These are phyloP conservation scores for Malachius bipustulatus DNA, from an alignment of 2,888 invertebrate genomes.

Conservation along the genomic window DNA sequence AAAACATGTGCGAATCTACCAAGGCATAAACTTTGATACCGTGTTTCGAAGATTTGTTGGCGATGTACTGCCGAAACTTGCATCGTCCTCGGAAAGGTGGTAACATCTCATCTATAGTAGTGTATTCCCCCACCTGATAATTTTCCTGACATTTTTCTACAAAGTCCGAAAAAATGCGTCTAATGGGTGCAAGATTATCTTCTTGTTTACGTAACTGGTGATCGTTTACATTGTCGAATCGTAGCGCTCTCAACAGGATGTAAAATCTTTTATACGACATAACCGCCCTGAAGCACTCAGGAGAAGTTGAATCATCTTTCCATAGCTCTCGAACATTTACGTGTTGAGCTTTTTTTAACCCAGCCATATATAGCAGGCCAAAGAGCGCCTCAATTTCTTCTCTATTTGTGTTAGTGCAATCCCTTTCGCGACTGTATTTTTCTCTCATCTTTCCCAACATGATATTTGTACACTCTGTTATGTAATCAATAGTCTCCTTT, in stretches of 20 bases:
- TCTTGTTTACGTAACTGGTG: slow-evolving; percentile 14
- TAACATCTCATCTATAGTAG: slow-evolving; percentile 24
- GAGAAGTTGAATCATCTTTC: slow-evolving; percentile 20
- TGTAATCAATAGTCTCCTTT: too few species aligned
- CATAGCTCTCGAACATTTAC: slow-evolving; percentile 20
- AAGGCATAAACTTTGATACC: slow-evolving; percentile 20
- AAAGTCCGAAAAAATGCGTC: slow-evolving; percentile 23
- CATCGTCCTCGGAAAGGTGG: slow-evolving; percentile 23
- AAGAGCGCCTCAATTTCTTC: too few species aligned
- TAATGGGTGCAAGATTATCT: slow-evolving; percentile 22
- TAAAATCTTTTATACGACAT: slow-evolving; percentile 22
- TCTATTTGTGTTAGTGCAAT: too few species aligned
- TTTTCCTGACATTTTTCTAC: slow-evolving; percentile 21
- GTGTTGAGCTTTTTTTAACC: neutral
- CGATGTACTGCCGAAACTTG: too few species aligned
- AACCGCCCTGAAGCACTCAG: slow-evolving; percentile 21
- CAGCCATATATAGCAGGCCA: too few species aligned
- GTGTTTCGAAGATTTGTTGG: slow-evolving; percentile 21
- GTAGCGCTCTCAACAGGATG: slow-evolving; percentile 16
- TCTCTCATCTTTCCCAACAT: too few species aligned
- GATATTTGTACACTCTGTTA: too few species aligned
- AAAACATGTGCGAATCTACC: slow-evolving; percentile 17
- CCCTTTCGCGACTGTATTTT: too few species aligned
- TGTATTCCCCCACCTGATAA: slow-evolving; percentile 20
- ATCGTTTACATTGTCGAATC: slow-evolving; percentile 20